Evolutionary conservation across 2,888 invertebrate genomes (phyloP), one percentile per base, ranked within the genome.

Genomic region (Drosophila peninsularis): DNA sequence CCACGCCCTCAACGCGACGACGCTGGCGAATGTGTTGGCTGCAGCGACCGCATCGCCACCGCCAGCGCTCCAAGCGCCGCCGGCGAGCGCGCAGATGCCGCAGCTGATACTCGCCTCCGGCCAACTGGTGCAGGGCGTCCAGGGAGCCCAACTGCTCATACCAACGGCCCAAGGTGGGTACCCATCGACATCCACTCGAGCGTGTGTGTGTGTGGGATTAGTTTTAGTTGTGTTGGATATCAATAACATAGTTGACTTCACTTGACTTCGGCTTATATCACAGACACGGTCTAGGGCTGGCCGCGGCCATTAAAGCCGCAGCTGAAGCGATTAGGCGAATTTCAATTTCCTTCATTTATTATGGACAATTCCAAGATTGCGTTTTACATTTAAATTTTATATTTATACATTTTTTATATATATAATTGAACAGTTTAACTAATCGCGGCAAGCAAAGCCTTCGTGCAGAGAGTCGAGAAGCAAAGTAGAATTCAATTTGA

Each of bases 101-200:
- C 98, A 98, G 93, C 95, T 98, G 87, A 97, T 98, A 91, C 94
- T 98, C 82, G 97, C 97, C 70, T 97, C 97, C 66, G 97, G 98
- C 60, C 97, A 98, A 93, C 94, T 98, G 90, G 96, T 97, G 68
- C 97, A 97, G 92, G 97, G 97, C 80, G 97, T 98, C 84, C 98
- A 98, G 93, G 97, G 97, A 14, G 97, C 98, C 50, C 98, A 98
- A 91, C 94, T 98, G 64, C 95, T 98, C 88, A 98, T 98, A 93
- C 98, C 98, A 56, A 98, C 98, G 61, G 97, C 98, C 72, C 97
- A 98, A 95, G 98, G 98, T 97, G 93, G 82, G 81, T 70, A 37
- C 56, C 19, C 32, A 36, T 42, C 39, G 7, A 3, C 3, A 19
- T n/a, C n/a, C 39, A 17, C 24, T 3, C 24, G 24, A 24, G 5